phyloP scores from a whole-genome alignment of 2,797 vertebrate genomes.

The Pseudochirops cupreus region DNA sequence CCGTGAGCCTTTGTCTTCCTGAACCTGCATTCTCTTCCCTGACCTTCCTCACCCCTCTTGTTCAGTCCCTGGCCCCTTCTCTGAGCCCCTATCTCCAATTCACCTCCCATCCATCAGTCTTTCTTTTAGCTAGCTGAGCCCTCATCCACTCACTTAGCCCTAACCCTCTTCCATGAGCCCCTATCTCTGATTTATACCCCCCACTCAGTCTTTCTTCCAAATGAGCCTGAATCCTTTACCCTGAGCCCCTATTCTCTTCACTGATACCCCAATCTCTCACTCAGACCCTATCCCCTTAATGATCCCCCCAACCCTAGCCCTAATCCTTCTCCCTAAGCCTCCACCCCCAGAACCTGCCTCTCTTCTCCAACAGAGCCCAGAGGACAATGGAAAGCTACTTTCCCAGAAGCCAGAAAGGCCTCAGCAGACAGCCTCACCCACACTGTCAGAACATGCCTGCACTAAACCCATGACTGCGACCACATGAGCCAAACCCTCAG shows the following conservation, averaged over 20 bases:
- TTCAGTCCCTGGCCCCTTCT: background rate
- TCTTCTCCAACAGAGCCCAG: slow-evolving; percentile 27
- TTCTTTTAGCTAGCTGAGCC: background rate
- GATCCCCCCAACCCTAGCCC: background rate
- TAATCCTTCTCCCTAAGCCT: background rate
- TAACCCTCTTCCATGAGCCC: background rate
- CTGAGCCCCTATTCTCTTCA: background rate
- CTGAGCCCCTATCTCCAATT: slow-evolving; percentile 14
- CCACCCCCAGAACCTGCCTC: slow-evolving; percentile 1
- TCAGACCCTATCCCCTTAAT: background rate
- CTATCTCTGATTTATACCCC: background rate
- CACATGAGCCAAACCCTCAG: background rate
- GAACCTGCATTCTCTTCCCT: background rate
- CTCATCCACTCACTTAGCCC: background rate
- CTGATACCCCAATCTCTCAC: background rate
- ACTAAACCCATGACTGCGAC: background rate
- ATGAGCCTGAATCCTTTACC: background rate
- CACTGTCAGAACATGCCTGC: background rate
- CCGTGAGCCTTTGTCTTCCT: background rate
- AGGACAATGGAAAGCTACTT: slow-evolving; percentile 51
- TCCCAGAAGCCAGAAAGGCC: background rate
- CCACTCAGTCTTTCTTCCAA: background rate
- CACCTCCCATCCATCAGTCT: background rate
- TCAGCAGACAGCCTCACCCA: background rate
- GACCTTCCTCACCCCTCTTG: background rate